Evolutionary conservation across 2,797 vertebrate species (phyloP).

Genomic region (Acipenser transmontanus): DNA sequence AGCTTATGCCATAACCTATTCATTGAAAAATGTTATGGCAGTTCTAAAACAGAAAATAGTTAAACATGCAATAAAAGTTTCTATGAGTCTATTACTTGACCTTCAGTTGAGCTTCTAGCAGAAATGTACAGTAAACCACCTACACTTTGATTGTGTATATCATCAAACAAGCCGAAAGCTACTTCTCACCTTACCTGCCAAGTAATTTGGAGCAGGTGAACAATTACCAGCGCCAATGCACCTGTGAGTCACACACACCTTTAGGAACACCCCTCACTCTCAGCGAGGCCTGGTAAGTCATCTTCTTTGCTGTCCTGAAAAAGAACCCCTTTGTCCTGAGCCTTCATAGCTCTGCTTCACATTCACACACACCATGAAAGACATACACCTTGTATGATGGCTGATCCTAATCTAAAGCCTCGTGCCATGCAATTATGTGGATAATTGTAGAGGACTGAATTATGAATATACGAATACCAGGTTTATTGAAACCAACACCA

Average conservation of each 20-base stretch:
- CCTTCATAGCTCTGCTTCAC: slow-evolving; percentile 50
- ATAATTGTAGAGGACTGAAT: slow-evolving; percentile 47
- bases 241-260: slow-evolving; percentile 37
- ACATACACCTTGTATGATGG: slow-evolving; percentile 59
- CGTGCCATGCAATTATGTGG: slow-evolving; percentile 42
- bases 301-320: slow-evolving; percentile 21
- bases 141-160: slow-evolving; percentile 11
- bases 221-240: slow-evolving; percentile 40
- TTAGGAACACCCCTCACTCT: slow-evolving; percentile 36
- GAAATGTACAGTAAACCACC: slow-evolving; percentile 8
- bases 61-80: no score
- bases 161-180: slow-evolving; percentile 14
- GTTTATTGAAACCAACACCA: slow-evolving; percentile 55
- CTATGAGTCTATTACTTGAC: no score
- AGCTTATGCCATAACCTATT: no score
- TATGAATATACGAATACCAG: slow-evolving; percentile 51
- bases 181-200: slow-evolving; percentile 44
- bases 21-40: no score
- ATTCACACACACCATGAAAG: slow-evolving; percentile 31
- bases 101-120: no score
- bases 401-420: slow-evolving; percentile 66
- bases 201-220: slow-evolving; percentile 43
- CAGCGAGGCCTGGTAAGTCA: slow-evolving; percentile 37
- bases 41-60: no score
- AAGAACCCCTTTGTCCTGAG: slow-evolving; percentile 40